phyloP scores from a whole-genome alignment of 1,140 invertebrate species.

The Harpegnathos saltator region DNA sequence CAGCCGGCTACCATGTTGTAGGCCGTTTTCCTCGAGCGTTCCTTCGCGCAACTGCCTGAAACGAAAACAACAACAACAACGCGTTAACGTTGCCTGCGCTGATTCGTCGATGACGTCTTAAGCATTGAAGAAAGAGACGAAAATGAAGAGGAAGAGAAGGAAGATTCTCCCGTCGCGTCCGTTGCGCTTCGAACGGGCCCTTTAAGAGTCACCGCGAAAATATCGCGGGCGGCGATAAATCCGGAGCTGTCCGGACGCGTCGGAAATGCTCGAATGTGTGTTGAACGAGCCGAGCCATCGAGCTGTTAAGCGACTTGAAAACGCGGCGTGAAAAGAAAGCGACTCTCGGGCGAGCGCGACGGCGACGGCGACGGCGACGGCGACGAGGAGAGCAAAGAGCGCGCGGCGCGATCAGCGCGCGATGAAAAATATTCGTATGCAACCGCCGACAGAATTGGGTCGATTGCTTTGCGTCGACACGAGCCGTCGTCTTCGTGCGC shows the following conservation, averaged over 20 bases:
- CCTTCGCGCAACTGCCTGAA: constrained; percentile 96
- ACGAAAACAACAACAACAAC: constrained; percentile 74
- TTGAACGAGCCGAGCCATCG: constrained; percentile 29
- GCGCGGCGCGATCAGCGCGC: neutral
- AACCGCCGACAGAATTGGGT: constrained; percentile 50
- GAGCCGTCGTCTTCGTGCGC: constrained; percentile 2
- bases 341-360: too few relatives aligned
- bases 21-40: constrained; percentile 93
- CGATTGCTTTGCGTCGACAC: constrained; percentile 17
- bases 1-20: constrained; percentile 94
- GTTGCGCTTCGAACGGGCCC: neutral
- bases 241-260: neutral
- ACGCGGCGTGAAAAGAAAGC: constrained; percentile 21
- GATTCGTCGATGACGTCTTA: neutral
- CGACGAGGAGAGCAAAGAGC: neutral
- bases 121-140: neutral
- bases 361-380: neutral
- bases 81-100: neutral
- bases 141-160: neutral
- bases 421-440: constrained; percentile 50
- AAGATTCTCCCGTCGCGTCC: neutral
- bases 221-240: constrained; percentile 10
- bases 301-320: constrained; percentile 21
- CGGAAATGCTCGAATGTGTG: neutral
- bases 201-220: neutral